phyloP scores from a whole-genome alignment of 2,888 invertebrate species.

The Macroteleia sp. region DNA sequence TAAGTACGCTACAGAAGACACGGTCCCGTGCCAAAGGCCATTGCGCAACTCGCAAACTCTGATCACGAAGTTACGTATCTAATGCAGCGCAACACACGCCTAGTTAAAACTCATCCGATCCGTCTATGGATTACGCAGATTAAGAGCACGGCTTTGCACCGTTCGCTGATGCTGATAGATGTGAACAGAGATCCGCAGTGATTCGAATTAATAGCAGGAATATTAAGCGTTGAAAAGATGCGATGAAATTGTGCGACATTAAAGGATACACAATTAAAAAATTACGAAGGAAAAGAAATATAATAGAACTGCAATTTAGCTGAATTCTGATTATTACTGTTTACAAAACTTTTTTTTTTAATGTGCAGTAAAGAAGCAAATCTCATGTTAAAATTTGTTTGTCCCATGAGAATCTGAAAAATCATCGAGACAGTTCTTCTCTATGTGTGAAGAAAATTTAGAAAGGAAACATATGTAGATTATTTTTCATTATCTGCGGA shows the following conservation, averaged over 20 bases:
- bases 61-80: conserved; percentile 54
- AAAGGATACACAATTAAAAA: background rate
- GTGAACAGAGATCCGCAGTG: conserved; percentile 11
- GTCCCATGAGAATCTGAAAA: too few species aligned
- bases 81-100: conserved; percentile 51
- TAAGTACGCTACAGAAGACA: conserved; percentile 76
- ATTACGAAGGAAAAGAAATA: too few species aligned
- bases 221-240: conserved; percentile 17
- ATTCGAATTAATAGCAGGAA: conserved; percentile 24
- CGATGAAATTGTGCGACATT: background rate
- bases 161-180: conserved; percentile 29
- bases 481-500: too few species aligned
- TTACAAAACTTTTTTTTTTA: too few species aligned
- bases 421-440: too few species aligned
- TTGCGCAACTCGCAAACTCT: conserved; percentile 46
- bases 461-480: too few species aligned
- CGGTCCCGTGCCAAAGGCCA: conserved; percentile 68
- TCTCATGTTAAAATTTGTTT: too few species aligned
- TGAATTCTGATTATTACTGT: too few species aligned
- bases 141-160: conserved; percentile 33
- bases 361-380: too few species aligned
- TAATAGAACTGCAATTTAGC: too few species aligned
- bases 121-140: conserved; percentile 51
- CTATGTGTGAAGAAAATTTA: too few species aligned
- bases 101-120: conserved; percentile 54